Percentiles rank a stretch among this genome's conserved stretches.
Evolutionary conservation across 1,140 invertebrate genomes (phyloP).

Genomic region (Zaprionus ornatus): DNA sequence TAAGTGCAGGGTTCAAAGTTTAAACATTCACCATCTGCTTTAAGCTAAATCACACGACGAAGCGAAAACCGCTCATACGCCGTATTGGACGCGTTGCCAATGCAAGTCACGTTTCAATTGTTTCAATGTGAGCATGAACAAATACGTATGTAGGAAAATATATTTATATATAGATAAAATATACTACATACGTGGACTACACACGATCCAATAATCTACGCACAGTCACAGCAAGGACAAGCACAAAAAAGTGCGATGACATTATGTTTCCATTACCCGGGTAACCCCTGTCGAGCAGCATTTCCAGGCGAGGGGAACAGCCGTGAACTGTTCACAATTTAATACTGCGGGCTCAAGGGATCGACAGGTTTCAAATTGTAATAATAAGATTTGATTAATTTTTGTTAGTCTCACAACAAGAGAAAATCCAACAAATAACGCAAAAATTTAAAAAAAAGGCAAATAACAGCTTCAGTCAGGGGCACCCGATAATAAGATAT

Average conservation of each 20-base stretch:
- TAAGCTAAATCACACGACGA: conserved; percentile 46
- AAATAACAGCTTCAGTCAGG: too few species aligned
- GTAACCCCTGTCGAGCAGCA: conserved; percentile 10
- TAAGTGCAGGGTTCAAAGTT: conserved; percentile 75
- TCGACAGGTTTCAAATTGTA: not conserved
- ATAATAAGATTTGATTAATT: too few species aligned
- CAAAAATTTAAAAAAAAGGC: too few species aligned
- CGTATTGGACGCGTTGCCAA: conserved; percentile 50
- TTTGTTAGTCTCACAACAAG: too few species aligned
- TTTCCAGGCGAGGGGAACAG: not conserved
- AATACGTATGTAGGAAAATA: conserved; percentile 70
- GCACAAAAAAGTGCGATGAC: conserved; percentile 67
- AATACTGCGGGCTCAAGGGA: not conserved
- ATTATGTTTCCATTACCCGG: conserved; percentile 63
- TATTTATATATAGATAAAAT: conserved; percentile 61
- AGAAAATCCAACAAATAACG: too few species aligned
- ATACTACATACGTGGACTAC: conserved; percentile 20
- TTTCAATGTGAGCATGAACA: conserved; percentile 61
- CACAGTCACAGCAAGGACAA: conserved; percentile 75
- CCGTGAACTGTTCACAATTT: not conserved
- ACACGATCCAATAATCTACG: conserved; percentile 16
- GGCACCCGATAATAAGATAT: too few species aligned
- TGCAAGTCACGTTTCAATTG: conserved; percentile 77
- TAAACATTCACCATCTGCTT: conserved; percentile 67
- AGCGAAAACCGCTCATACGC: conserved; percentile 67